Conservation (phyloP, 2,888 invertebrate genomes). For the Dynastes grantii region DNA sequence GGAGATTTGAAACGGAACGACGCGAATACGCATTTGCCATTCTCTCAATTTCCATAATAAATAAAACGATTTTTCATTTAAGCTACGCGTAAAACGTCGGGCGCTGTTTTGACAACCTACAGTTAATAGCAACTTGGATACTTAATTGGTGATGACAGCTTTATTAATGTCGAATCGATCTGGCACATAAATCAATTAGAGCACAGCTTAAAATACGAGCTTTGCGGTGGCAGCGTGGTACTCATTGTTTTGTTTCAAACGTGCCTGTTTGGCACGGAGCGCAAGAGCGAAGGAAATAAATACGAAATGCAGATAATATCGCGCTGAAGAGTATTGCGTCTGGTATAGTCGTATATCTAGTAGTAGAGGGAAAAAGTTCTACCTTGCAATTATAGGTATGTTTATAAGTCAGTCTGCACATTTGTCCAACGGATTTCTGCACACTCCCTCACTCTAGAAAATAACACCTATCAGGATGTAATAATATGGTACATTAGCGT, state of each 20-base stretch:
- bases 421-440: neutral
- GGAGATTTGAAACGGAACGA: constrained; percentile 1
- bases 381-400: constrained; percentile 20
- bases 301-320: constrained; percentile 26
- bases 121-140: constrained; percentile 18
- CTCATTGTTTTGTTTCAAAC: constrained; percentile 7
- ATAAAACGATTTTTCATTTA: constrained; percentile 17
- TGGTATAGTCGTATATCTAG: constrained; percentile 15
- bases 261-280: constrained; percentile 1
- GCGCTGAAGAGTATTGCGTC: neutral
- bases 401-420: neutral
- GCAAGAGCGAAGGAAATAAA: constrained; percentile 4
- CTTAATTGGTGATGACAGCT: constrained; percentile 39
- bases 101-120: constrained; percentile 35
- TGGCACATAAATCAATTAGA: constrained; percentile 35
- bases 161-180: constrained; percentile 29
- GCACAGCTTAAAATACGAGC: constrained; percentile 3
- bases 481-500: constrained; percentile 1
- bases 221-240: neutral
- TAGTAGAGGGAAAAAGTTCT: neutral
- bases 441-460: neutral
- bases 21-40: constrained; percentile 2
- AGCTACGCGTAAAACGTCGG: neutral
- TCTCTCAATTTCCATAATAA: constrained; percentile 39
- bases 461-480: neutral